phyloP scores from a whole-genome alignment of 2,113 vertebrate species.

The Serinus canaria region DNA sequence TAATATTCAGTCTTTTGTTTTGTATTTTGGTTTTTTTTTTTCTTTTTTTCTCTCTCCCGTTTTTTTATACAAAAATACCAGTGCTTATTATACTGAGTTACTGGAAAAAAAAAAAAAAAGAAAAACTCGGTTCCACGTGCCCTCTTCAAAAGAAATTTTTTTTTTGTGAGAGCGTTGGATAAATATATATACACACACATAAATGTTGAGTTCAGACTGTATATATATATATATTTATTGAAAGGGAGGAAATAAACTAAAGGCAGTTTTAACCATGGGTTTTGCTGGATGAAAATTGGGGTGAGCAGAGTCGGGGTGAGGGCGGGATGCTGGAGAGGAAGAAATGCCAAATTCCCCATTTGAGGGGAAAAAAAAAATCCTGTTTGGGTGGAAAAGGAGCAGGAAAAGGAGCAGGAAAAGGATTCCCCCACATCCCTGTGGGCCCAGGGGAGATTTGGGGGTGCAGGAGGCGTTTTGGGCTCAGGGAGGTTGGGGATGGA shows the following conservation, averaged over 20 bases:
- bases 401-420: neutral
- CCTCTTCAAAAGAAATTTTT: conserved; percentile 51
- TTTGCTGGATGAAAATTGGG: neutral
- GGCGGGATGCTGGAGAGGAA: too few species aligned
- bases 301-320: neutral
- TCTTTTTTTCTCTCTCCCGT: neutral
- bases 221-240: conserved; percentile 70
- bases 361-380: too few species aligned
- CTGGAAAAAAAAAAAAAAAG: conserved; percentile 21
- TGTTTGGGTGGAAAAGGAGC: fast-evolving
- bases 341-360: neutral
- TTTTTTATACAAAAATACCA: conserved; percentile 82
- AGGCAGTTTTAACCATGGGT: conserved; percentile 51
- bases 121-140: conserved; percentile 52
- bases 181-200: conserved; percentile 68
- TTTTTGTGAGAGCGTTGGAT: conserved; percentile 44
- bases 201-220: conserved; percentile 54
- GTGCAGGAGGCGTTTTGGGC: neutral
- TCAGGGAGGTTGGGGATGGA: neutral
- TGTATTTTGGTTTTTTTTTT: conserved; percentile 24
- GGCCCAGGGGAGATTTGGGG: fast-evolving
- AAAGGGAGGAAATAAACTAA: conserved; percentile 52
- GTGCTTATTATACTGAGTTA: conserved; percentile 76
- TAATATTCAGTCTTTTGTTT: conserved; percentile 70
- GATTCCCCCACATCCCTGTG: fast-evolving